Evolutionary conservation across 2,113 vertebrate species (phyloP).

Genomic region (Heterotis niloticus): DNA sequence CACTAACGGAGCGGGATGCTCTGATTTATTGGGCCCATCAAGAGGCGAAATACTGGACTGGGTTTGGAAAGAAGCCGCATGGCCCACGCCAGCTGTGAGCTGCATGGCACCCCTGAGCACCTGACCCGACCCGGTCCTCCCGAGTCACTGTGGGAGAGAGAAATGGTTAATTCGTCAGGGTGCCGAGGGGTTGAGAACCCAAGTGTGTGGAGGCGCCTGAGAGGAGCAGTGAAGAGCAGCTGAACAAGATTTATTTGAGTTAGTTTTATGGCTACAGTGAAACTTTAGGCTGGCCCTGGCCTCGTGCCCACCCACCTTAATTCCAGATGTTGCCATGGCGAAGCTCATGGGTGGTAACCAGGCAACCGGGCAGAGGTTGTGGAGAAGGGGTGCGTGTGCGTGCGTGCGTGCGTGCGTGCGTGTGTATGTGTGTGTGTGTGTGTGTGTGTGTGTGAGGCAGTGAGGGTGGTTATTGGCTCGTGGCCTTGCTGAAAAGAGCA

Average conservation of each 20-base stretch:
- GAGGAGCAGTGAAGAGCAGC: conserved; percentile 48
- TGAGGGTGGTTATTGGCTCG: conserved; percentile 51
- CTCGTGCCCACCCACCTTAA: conserved; percentile 70
- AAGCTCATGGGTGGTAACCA: conserved; percentile 70
- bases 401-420: conserved; percentile 37
- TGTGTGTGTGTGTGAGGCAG: conserved; percentile 25
- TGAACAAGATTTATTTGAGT: conserved; percentile 71
- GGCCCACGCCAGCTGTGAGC: background rate
- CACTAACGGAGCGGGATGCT: conserved; percentile 31
- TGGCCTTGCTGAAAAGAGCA: conserved; percentile 56
- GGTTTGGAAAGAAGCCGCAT: background rate
- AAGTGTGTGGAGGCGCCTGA: conserved; percentile 23
- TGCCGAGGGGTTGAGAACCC: background rate
- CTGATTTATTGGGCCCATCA: conserved; percentile 26
- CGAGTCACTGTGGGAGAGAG: background rate
- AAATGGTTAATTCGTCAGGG: background rate
- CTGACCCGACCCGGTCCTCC: background rate
- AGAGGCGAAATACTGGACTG: background rate
- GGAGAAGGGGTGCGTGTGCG: conserved; percentile 41
- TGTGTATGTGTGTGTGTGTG: conserved; percentile 38
- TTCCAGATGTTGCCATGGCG: conserved; percentile 79
- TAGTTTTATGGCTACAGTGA: conserved; percentile 65
- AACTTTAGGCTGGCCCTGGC: conserved; percentile 68
- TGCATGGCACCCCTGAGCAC: background rate
- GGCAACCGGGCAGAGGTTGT: conserved; percentile 66